Percentiles rank a stretch among this genome's conserved stretches.
phyloP scores from a whole-genome alignment of 2,888 invertebrate genomes.

The Amiota communis region DNA sequence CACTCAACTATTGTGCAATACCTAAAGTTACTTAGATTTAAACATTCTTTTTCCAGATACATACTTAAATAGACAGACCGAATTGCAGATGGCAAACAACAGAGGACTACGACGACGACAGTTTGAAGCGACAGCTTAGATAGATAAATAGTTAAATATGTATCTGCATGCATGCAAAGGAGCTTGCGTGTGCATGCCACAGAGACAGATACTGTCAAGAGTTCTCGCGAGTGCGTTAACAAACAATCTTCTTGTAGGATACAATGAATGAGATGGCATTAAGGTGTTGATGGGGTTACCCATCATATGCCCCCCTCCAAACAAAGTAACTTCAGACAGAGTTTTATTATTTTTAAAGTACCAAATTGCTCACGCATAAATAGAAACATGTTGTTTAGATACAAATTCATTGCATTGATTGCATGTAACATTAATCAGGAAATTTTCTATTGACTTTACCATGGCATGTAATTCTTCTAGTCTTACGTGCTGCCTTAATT shows the following conservation, averaged over 20 bases:
- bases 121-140: too few relatives aligned
- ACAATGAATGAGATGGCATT: slow-evolving; percentile 45
- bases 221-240: too few relatives aligned
- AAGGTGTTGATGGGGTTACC: slow-evolving; percentile 36
- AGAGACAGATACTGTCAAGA: too few relatives aligned
- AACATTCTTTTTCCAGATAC: too few relatives aligned
- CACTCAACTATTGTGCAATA: too few relatives aligned
- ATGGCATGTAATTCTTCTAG: too few relatives aligned
- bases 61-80: slow-evolving; percentile 52
- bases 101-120: slow-evolving; percentile 25
- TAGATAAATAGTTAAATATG: slow-evolving; percentile 15
- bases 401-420: background rate
- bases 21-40: too few relatives aligned
- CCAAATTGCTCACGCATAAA: background rate
- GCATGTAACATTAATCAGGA: too few relatives aligned
- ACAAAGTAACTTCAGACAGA: too few relatives aligned
- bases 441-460: too few relatives aligned
- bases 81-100: background rate
- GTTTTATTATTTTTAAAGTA: too few relatives aligned
- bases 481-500: too few relatives aligned
- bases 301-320: background rate
- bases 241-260: background rate
- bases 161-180: slow-evolving; percentile 30
- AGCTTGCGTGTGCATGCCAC: background rate
- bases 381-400: slow-evolving; percentile 21